phyloP scores from a whole-genome alignment of 2,113 vertebrate genomes.

The Scopus umbretta region DNA sequence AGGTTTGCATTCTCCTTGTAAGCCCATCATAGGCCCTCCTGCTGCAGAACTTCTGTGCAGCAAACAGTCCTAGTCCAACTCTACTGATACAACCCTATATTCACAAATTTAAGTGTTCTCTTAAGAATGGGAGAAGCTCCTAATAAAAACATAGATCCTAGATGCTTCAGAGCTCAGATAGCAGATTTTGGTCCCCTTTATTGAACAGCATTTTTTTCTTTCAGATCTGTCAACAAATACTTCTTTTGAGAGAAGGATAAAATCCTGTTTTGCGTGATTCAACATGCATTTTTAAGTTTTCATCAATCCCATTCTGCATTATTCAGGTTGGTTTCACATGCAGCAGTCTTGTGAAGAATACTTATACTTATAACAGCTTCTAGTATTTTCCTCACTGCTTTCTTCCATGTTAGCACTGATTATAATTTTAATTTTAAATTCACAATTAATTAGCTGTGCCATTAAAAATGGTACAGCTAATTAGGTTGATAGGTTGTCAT shows the following conservation, averaged over 20 bases:
- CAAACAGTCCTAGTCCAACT: neutral
- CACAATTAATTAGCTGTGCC: slow-evolving; percentile 48
- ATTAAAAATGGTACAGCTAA: slow-evolving; percentile 53
- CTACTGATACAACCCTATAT: neutral
- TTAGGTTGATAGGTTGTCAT: slow-evolving; percentile 53
- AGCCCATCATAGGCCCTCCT: neutral
- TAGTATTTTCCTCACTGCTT: neutral
- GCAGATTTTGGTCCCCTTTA: neutral
- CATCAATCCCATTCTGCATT: neutral
- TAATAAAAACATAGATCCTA: neutral
- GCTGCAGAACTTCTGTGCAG: neutral
- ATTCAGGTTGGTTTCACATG: neutral
- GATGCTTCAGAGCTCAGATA: neutral
- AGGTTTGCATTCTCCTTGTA: neutral
- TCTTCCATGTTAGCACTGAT: slow-evolving; percentile 11
- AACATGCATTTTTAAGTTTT: neutral
- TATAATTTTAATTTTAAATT: slow-evolving; percentile 51
- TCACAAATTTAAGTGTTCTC: neutral
- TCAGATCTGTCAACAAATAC: neutral
- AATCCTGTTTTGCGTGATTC: neutral
- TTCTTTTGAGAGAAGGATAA: neutral
- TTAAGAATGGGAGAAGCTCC: neutral
- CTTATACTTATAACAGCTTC: neutral
- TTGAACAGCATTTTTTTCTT: neutral
- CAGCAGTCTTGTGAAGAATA: neutral